Evolutionary conservation across 2,113 vertebrate genomes (phyloP).

Genomic region (Neoarius graeffei): DNA sequence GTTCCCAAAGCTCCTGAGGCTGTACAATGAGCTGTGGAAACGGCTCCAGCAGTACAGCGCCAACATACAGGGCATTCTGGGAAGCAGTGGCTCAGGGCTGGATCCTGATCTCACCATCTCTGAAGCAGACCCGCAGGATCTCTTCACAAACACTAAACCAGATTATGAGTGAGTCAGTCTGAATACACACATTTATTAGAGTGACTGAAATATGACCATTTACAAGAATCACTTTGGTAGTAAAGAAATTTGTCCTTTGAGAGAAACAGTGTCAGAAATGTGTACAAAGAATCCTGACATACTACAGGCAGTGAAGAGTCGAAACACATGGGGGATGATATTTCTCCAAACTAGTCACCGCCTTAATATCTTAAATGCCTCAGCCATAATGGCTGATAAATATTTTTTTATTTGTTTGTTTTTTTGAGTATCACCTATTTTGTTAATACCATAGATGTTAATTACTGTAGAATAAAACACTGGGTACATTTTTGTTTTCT

Average conservation of each 20-base stretch:
- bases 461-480: background rate
- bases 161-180: conserved; percentile 85
- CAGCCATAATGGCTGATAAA: too few relatives aligned
- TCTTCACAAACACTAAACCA: conserved; percentile 80
- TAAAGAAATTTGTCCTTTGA: background rate
- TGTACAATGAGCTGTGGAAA: conserved; percentile 97
- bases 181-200: background rate
- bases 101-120: conserved; percentile 78
- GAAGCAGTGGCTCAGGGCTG: conserved; percentile 62
- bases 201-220: background rate
- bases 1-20: conserved; percentile 89
- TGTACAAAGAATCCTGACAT: background rate
- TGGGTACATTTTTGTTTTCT: background rate
- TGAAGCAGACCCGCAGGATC: conserved; percentile 81
- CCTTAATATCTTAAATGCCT: background rate
- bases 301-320: background rate
- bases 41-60: conserved; percentile 90
- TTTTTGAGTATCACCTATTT: too few relatives aligned
- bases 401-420: too few relatives aligned
- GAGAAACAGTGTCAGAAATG: background rate
- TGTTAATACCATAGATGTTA: background rate
- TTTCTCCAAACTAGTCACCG: too few relatives aligned
- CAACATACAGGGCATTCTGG: conserved; percentile 82
- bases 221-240: background rate
- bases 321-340: background rate